These are phyloP conservation scores for Lynx canadensis DNA, from an alignment of 2,113 vertebrate species.

Conservation along the genomic window DNA sequence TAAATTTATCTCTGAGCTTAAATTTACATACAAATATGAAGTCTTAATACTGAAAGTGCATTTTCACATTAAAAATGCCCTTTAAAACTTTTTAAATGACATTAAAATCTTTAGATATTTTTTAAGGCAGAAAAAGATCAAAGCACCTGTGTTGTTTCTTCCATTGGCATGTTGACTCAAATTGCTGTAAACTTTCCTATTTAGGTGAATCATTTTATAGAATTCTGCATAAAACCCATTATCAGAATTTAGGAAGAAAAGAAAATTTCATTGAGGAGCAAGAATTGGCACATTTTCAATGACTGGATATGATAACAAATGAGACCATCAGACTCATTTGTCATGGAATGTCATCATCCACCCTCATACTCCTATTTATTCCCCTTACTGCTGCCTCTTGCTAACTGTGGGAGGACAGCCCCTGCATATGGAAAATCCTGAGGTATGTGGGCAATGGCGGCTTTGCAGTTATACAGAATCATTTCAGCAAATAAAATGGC, in stretches of 20 bases:
- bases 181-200: not conserved
- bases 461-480: not conserved
- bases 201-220: not conserved
- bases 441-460: not conserved
- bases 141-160: not conserved
- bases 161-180: not conserved
- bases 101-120: not conserved
- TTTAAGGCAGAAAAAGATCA: not conserved
- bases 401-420: not conserved
- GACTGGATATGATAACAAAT: not conserved
- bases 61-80: not conserved
- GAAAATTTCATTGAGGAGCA: not conserved
- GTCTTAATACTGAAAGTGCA: not conserved
- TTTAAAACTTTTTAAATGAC: not conserved
- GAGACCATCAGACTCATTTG: not conserved
- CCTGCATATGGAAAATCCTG: not conserved
- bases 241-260: conserved; percentile 2
- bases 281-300: not conserved
- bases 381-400: not conserved
- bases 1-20: not conserved
- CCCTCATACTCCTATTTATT: not conserved
- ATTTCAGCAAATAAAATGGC: not conserved
- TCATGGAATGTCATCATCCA: not conserved
- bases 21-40: not conserved
- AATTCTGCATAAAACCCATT: not conserved